Evolutionary conservation across 2,888 invertebrate species (phyloP), one percentile per base, ranked within the genome.

Genomic region (Xestia c-nigrum): DNA sequence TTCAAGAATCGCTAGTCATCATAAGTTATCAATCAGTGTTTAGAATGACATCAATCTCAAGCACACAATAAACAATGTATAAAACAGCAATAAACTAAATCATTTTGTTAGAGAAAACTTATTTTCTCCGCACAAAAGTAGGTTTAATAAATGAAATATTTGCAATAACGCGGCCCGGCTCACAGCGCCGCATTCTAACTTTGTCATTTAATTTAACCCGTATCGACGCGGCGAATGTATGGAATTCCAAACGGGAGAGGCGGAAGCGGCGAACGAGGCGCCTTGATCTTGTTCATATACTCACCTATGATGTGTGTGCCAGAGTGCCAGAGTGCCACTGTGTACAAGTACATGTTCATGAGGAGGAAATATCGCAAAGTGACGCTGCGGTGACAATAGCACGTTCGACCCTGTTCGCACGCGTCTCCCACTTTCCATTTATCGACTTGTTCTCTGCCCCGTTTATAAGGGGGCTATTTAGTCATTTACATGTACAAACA

Each of bases 341-440:
- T 85, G 31, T 31, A 31, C 31, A 31, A 31, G 79, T 81, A 83
- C 74, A 81, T 77, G 78, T 73, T 84, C 80, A 80, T 89, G 89
- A 91, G 90, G 90, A 93, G 92, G 91, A 93, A 93, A 92, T 91
- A 91, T 94, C 91, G 90, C 91, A 85, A 89, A 93, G 93, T 94
- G 93, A 93, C 91, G 90, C 89, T 86, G 89, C 86, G 88, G 91
- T 92, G 94, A 95, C 96, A 95, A 95, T 95, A 89, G 92, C 93
- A 91, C 91, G 91, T 92, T 90, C 92, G 95, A 94, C 95, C 95
- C 92, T 95, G 93, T 96, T 96, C 96, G 92, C 96, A 96, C 94
- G 94, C 92, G 90, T 93, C 93, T 93, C 93, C 93, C 92, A 93
- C 94, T 95, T 94, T 94, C 92, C 93, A 92, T 91, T 94, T 94